These are phyloP conservation scores for Scolopax rusticola DNA, from an alignment of 2,797 vertebrate species.

Conservation along the genomic window DNA sequence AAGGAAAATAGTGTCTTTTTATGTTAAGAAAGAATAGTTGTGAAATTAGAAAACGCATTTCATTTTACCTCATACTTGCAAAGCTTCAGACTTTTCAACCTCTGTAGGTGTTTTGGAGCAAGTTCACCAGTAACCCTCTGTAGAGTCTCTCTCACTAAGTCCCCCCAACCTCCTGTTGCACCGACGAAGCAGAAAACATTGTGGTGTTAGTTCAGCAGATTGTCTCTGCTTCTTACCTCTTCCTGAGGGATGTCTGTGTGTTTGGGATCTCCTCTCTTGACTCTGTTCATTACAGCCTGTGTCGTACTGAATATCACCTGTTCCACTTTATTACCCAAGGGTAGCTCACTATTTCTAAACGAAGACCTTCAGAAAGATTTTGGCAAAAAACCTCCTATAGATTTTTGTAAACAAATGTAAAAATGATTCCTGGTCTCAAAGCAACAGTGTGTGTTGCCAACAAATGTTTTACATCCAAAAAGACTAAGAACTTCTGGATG, in stretches of 20 bases:
- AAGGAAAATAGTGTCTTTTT: neutral
- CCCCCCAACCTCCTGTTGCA: neutral
- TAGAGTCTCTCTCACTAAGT: neutral
- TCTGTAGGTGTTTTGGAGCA: neutral
- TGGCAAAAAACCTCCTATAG: neutral
- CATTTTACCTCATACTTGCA: neutral
- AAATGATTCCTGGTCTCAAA: neutral
- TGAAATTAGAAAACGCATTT: neutral
- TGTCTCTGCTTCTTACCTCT: neutral
- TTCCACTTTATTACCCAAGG: neutral
- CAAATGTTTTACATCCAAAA: neutral
- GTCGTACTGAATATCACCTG: neutral
- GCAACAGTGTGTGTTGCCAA: neutral
- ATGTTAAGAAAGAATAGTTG: neutral
- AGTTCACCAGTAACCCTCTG: neutral
- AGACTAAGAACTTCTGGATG: neutral
- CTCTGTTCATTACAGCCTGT: neutral
- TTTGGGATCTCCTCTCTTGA: neutral
- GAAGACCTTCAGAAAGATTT: neutral
- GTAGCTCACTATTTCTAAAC: neutral
- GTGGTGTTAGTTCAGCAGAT: neutral
- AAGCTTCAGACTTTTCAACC: neutral
- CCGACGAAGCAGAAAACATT: neutral
- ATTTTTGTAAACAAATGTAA: neutral
- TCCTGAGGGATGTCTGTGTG: neutral